Evolutionary conservation across 2,888 invertebrate species (phyloP), one percentile per base, ranked within the genome.

Genomic region (Cylloceria caligata): DNA sequence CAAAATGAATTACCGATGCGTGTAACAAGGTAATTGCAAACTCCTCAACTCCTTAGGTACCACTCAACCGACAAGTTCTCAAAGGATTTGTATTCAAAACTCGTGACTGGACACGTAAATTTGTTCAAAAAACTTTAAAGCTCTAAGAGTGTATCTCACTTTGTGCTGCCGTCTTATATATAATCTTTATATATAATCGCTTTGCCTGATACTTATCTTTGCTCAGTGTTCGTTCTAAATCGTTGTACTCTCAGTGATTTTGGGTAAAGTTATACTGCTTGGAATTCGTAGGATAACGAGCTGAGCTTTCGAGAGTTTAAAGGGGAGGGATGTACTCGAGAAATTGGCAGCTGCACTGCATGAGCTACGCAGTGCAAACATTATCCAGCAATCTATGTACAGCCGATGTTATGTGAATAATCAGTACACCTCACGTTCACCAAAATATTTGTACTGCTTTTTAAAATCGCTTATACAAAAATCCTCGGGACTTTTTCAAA

Each of bases 81-180:
- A 27, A 47, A 30, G 21, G n/a, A 75, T 80, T 71, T 71, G 57
- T 49, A 71, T 75, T 71, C 71, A 65, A 47, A 19, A 16, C 65
- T 47, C 57, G 57, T 13, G 52, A 24, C 30, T 9, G 45, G 34
- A 42, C 55, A 27, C 64, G 57, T 69, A 64, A 39, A 80, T 75
- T 65, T 49, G n/a, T 11, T 13, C 57, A 30, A 39, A 11, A 42
- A 80, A 71, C 75, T 71, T 71, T 62, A 11, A 9, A 21, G 5
- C 52, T 24, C 52, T 24, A 3, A 52, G 5, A 19, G 21, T 52
- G 24, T 21, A 11, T 24, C 21, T 24, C 52, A 5, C 16, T 19
- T 19, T 39, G 11, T 11, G 39, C 2, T 11, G 39, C 47, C 4
- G 52, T 11, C 52, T 21, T n/a, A n/a, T n/a, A n/a, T n/a, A n/a